These are phyloP conservation scores for Australoheros scitulus DNA, from an alignment of 2,113 vertebrate genomes.

Conservation along the genomic window DNA sequence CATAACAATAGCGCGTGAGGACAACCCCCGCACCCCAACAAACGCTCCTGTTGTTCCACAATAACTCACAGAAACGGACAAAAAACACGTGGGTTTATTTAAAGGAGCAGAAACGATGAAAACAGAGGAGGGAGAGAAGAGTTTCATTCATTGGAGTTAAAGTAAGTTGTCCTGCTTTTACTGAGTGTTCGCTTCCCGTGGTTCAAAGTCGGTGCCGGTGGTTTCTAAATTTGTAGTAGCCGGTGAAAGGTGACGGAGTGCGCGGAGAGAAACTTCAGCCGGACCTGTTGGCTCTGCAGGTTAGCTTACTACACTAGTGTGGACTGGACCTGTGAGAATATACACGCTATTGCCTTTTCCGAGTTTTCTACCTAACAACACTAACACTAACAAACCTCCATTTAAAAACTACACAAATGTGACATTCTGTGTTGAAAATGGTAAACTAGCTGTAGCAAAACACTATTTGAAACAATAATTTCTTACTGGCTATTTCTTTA, in stretches of 20 bases:
- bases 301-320: background rate
- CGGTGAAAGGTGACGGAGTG: background rate
- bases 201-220: background rate
- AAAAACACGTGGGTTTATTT: slow-evolving; percentile 70
- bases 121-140: slow-evolving; percentile 26
- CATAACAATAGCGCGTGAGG: slow-evolving; percentile 66
- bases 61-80: slow-evolving; percentile 9
- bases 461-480: background rate
- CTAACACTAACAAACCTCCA: background rate
- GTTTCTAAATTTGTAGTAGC: background rate
- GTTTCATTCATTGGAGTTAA: slow-evolving; percentile 50
- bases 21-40: slow-evolving; percentile 16
- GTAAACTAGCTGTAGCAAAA: rapidly evolving
- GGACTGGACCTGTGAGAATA: background rate
- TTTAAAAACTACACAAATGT: background rate
- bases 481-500: background rate
- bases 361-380: background rate
- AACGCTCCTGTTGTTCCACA: slow-evolving; percentile 39
- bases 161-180: slow-evolving; percentile 67
- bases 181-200: background rate
- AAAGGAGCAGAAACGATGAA: slow-evolving; percentile 66
- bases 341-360: background rate
- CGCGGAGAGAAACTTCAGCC: background rate
- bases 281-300: background rate
- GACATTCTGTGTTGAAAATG: rapidly evolving